Percentiles rank a stretch among this genome's conserved stretches.
phyloP scores from a whole-genome alignment of 2,888 invertebrate species.

The Microdon myrmicae region DNA sequence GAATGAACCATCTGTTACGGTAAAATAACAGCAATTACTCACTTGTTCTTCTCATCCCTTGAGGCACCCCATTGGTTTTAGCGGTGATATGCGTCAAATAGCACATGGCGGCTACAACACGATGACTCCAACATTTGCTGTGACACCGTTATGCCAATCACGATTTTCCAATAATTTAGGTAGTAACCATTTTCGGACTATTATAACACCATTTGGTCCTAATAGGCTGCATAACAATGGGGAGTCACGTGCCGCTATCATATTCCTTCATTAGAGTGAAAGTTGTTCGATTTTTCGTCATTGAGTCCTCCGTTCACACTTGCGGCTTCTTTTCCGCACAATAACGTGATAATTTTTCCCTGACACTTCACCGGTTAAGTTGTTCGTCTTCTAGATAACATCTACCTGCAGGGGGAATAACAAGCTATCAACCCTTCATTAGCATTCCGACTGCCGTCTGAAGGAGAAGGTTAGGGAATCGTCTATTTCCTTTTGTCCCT shows the following conservation, averaged over 20 bases:
- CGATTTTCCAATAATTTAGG: constrained; percentile 54
- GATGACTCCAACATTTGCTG: constrained; percentile 2
- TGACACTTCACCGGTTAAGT: too few species aligned
- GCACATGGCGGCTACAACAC: constrained; percentile 6
- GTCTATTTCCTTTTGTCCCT: too few species aligned
- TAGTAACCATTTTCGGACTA: constrained; percentile 52
- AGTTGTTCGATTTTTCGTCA: constrained; percentile 42
- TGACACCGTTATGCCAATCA: constrained; percentile 49
- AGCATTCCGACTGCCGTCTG: too few species aligned
- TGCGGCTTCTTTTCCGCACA: too few species aligned
- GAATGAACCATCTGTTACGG: constrained; percentile 48
- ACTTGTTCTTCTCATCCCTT: constrained; percentile 27
- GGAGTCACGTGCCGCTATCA: constrained; percentile 42
- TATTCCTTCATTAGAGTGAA: constrained; percentile 51
- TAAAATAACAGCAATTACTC: constrained; percentile 51
- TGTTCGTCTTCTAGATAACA: too few species aligned
- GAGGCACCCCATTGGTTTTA: not conserved
- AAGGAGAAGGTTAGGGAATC: too few species aligned
- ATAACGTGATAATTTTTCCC: too few species aligned
- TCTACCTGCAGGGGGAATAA: too few species aligned
- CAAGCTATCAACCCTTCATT: too few species aligned
- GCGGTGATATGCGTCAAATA: constrained; percentile 10
- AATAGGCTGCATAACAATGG: constrained; percentile 52
- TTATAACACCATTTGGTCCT: constrained; percentile 54
- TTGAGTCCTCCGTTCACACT: constrained; percentile 1